phyloP scores from a whole-genome alignment of 2,888 invertebrate genomes.

The Exephanes ischioxanthus region DNA sequence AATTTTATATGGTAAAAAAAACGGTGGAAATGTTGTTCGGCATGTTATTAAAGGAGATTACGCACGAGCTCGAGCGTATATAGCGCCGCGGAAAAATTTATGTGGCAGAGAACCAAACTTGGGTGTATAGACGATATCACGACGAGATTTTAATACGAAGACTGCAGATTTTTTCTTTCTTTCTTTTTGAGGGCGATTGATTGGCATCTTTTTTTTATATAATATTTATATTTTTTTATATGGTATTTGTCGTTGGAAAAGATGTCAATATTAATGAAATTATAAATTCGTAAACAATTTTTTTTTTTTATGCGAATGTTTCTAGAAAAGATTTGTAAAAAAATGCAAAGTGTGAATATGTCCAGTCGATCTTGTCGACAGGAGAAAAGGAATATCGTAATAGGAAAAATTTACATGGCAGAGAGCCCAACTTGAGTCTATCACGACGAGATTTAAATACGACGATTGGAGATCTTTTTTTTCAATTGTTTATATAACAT shows the following conservation, averaged over 20 bases:
- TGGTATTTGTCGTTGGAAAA: too few species aligned
- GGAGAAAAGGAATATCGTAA: conserved; percentile 15
- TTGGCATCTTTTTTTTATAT: too few species aligned
- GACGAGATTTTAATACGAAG: neutral
- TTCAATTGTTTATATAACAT: neutral
- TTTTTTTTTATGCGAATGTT: too few species aligned
- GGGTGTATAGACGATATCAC: conserved; percentile 6
- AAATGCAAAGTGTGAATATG: too few species aligned
- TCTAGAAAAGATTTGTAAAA: too few species aligned
- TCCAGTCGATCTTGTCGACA: neutral
- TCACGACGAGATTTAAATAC: neutral
- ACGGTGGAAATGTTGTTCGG: conserved; percentile 8
- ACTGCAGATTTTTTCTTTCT: neutral
- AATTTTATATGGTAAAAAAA: conserved; percentile 24
- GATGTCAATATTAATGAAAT: too few species aligned
- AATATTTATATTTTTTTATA: too few species aligned
- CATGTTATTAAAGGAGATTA: conserved; percentile 32
- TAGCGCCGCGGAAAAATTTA: conserved; percentile 11
- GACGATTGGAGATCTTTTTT: neutral
- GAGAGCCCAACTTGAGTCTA: conserved; percentile 4
- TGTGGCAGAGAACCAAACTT: conserved; percentile 4
- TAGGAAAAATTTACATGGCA: conserved; percentile 11
- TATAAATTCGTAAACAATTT: neutral
- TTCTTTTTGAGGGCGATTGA: neutral
- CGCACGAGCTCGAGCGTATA: conserved; percentile 26